Conservation (phyloP, 2,113 vertebrate genomes). For the Gambusia holbrooki region DNA sequence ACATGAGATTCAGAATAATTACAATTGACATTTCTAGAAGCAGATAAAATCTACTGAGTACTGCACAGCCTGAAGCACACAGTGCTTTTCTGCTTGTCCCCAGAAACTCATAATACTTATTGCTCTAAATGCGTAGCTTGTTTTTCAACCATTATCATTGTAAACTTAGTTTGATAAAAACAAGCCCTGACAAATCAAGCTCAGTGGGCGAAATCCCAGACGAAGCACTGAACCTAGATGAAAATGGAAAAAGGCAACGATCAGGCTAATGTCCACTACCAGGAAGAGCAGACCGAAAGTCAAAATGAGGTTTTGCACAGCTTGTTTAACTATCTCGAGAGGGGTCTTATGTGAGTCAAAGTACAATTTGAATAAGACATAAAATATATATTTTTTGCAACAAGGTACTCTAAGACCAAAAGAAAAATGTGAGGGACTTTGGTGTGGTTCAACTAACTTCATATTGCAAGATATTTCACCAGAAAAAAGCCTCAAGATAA, state of each 20-base stretch:
- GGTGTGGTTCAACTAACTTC: too few species aligned
- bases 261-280: not conserved
- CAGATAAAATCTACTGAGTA: constrained; percentile 13
- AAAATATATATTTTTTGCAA: too few species aligned
- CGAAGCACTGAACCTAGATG: too few species aligned
- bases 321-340: constrained; percentile 1
- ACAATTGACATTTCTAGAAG: constrained; percentile 44
- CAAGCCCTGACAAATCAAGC: too few species aligned
- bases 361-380: not conserved
- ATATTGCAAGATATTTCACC: too few species aligned
- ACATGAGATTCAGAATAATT: constrained; percentile 25
- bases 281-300: constrained; percentile 45
- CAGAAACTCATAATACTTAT: constrained; percentile 45
- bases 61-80: constrained; percentile 23
- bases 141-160: constrained; percentile 5
- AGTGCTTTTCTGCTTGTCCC: constrained; percentile 40
- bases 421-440: too few species aligned
- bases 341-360: not conserved
- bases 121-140: constrained; percentile 40
- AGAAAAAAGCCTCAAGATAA: too few species aligned
- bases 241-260: too few species aligned
- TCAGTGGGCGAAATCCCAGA: too few species aligned
- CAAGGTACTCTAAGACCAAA: too few species aligned
- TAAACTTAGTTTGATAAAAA: not conserved
- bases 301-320: constrained; percentile 37